These are phyloP conservation scores for Mechanitis messenoides DNA, from an alignment of 2,888 invertebrate genomes.

Conservation along the genomic window DNA sequence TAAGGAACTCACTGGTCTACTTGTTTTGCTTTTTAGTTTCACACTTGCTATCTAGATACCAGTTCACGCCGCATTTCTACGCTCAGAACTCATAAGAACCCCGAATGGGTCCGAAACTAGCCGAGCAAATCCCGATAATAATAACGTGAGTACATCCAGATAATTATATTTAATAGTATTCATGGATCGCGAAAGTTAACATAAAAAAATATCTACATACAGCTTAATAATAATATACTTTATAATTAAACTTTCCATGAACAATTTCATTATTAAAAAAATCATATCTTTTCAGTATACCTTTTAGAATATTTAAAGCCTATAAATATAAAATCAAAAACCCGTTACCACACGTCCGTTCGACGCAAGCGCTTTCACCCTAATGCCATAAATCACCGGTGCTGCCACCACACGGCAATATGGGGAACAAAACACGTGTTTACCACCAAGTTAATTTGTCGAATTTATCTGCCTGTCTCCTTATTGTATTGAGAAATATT, in stretches of 20 bases:
- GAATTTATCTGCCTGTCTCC: slow-evolving; percentile 71
- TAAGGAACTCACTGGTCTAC: slow-evolving; percentile 56
- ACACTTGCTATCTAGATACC: background rate
- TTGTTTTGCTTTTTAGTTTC: slow-evolving; percentile 27
- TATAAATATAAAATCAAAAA: slow-evolving; percentile 28
- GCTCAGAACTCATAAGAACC: no score
- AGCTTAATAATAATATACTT: no score
- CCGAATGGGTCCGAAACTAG: no score
- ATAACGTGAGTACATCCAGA: no score
- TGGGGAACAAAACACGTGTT: slow-evolving; percentile 74
- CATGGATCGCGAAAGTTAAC: no score
- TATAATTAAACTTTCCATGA: no score
- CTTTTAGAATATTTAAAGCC: slow-evolving; percentile 7
- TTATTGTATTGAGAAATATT: slow-evolving; percentile 70
- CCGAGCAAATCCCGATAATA: no score
- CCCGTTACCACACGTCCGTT: slow-evolving; percentile 31
- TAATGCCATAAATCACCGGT: slow-evolving; percentile 67
- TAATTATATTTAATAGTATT: no score
- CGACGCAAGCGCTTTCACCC: slow-evolving; percentile 36
- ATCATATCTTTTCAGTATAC: background rate
- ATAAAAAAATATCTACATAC: no score
- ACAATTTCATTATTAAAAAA: no score
- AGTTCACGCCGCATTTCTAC: no score
- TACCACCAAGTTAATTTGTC: slow-evolving; percentile 75
- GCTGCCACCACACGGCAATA: slow-evolving; percentile 71